These are phyloP conservation scores for Xanthorhoe spadicearia DNA, from an alignment of 2,888 invertebrate genomes.

Conservation along the genomic window DNA sequence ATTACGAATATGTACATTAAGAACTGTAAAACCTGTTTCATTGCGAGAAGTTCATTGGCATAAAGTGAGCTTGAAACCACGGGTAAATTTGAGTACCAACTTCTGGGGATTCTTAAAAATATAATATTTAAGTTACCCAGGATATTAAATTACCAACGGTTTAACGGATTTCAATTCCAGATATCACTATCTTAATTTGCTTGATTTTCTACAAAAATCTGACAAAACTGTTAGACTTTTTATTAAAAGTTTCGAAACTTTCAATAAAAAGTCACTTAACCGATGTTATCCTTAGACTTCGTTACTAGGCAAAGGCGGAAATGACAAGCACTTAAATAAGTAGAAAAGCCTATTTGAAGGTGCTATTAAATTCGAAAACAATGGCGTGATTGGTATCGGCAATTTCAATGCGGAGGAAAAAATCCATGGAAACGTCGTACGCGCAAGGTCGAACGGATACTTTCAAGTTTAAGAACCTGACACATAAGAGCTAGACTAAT, in stretches of 20 bases:
- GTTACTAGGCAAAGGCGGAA: background rate
- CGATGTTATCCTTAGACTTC: background rate
- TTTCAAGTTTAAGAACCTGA: slow-evolving; percentile 61
- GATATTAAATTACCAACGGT: no score
- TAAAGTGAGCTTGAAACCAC: background rate
- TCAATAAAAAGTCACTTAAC: background rate
- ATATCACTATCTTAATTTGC: no score
- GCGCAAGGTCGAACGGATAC: slow-evolving; percentile 69
- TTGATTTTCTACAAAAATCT: no score
- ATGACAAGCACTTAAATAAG: background rate
- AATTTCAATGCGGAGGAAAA: slow-evolving; percentile 50
- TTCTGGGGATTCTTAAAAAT: background rate
- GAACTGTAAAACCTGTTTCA: background rate
- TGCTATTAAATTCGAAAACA: slow-evolving; percentile 49
- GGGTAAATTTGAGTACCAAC: background rate
- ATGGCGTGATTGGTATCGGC: slow-evolving; percentile 48
- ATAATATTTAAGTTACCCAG: no score
- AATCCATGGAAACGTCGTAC: slow-evolving; percentile 61
- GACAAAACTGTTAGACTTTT: no score
- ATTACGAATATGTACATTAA: background rate
- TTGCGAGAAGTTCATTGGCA: slow-evolving; percentile 5
- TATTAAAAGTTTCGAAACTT: no score
- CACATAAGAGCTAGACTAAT: slow-evolving; percentile 21
- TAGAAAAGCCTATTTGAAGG: slow-evolving; percentile 16
- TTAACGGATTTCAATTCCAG: no score